Evolutionary conservation across 2,797 vertebrate genomes (phyloP), one percentile per base, ranked within the genome.

Genomic region (Gymnothorax reevesii): DNA sequence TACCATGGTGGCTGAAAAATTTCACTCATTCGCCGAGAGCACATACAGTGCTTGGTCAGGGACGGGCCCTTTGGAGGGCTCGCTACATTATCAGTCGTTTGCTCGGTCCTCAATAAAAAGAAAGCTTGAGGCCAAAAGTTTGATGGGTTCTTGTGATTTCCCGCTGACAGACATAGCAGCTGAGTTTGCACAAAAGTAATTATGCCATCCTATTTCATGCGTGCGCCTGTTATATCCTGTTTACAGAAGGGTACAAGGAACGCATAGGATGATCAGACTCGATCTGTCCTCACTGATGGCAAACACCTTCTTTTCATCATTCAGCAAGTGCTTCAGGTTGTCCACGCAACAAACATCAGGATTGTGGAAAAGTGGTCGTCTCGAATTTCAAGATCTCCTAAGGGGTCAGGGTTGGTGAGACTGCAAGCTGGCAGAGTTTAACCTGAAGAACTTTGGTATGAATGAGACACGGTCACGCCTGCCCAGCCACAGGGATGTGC

Each of bases 271-370:
- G 66, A 49, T 79, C 75, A 42, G 49, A 52, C 52, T 1, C 6
- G 6, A 10, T 80, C 49, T 55, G 20, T 80, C 77, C 49, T 9
- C 77, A 9, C 52, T 2, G 49, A 80, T 52, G 73, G 49, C 77
- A 80, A 80, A n/a, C n/a, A 52, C 17, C 33, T 80, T 80, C 9
- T 12, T 52, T 80, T 80, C 77, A 9, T 80, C 77, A 80, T 80
- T 80, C 77, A 80, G 49, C 77, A n/a, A 54, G 55, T 80, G 25
- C 52, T 80, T 80, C 52, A n/a, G 77, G 55, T 80, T 8, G 49
- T 8, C 17, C 49, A 17, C 55, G 54, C 52, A 52, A 55, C 77
- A 55, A 80, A 80, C 49, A 22, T 20, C n/a, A 49, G 52, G 22
- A 80, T n/a, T 55, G 52, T 55, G 52, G 77, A 8, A 55, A 1